These are phyloP conservation scores for Meriones psammophilus DNA, from an alignment of 2,797 vertebrate genomes.

Conservation along the genomic window DNA sequence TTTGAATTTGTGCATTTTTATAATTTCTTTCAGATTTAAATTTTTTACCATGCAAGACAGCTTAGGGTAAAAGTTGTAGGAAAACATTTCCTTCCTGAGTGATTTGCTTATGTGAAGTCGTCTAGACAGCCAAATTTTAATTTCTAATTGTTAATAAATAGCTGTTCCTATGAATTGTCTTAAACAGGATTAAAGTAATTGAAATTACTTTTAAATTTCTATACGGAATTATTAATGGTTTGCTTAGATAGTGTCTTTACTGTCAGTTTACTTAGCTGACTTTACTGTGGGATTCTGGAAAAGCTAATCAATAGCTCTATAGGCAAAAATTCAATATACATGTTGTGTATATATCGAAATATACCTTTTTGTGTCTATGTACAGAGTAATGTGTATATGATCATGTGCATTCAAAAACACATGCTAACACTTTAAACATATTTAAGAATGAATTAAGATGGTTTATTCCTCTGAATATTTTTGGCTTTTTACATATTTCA, in stretches of 20 bases:
- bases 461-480: slow-evolving; percentile 22
- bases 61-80: slow-evolving; percentile 46
- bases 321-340: not conserved
- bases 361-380: not conserved
- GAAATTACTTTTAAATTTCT: slow-evolving; percentile 28
- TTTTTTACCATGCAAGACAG: slow-evolving; percentile 21
- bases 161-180: slow-evolving; percentile 11
- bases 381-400: not conserved
- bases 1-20: slow-evolving; percentile 72
- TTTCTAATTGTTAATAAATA: slow-evolving; percentile 25
- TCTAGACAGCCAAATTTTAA: slow-evolving; percentile 43
- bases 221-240: not conserved
- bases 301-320: not conserved
- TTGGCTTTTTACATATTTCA: slow-evolving; percentile 44
- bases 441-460: slow-evolving; percentile 32
- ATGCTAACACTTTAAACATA: slow-evolving; percentile 13
- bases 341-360: not conserved
- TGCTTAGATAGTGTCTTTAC: not conserved
- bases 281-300: slow-evolving; percentile 42
- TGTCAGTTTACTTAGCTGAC: not conserved
- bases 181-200: slow-evolving; percentile 25
- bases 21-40: slow-evolving; percentile 65
- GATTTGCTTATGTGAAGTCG: slow-evolving; percentile 19
- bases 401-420: slow-evolving; percentile 27
- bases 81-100: not conserved